Base-by-base conservation (phyloP, 2,797 vertebrate genomes). In the Florisuga fusca region DNA sequence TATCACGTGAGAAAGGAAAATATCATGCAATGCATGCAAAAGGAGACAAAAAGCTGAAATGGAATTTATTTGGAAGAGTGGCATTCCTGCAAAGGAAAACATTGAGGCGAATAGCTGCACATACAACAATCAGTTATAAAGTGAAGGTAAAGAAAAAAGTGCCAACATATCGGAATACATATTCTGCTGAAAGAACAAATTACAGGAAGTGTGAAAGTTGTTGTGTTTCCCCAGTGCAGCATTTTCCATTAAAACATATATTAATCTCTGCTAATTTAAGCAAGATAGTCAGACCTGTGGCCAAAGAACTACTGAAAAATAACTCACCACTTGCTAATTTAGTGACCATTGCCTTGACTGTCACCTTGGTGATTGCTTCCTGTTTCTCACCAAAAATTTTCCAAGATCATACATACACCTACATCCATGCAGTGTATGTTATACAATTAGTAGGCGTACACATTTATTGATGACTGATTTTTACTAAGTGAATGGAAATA, bases 161-260 rank as follows among this genome's bases (percentile, higher is more conserved):
- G 90, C 95, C 95, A 97, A 96, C 96, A 96, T 96, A 97, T 97
- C 93, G 76, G 92, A 95, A 96, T 62, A 97, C 66, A 21, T 94
- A 95, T 98, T 96, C 97, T 97, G 98, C 96, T 96, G 96, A 57
- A 97, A 89, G 76, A 97, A 98, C 84, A 84, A 96, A 97, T 97
- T 95, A 97, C 8, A 86, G 96, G 98, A 98, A 99, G 98, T 98
- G 98, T 99, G 98, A 98, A 98, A 99, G 98, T 98, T 98, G 98
- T 98, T 98, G 95, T 94, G 87, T 96, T 97, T 97, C 96, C 96
- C 96, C 96, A 97, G 97, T 87, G 92, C 77, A 94, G 91, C 75
- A 93, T 97, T 96, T 95, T 93, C 90, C 93, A 93, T 97, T 95
- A 96, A 92, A 89, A 87, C 81, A 77, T 31, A 15, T 95, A 97